These are phyloP conservation scores for Germaria angustata DNA, from an alignment of 2,888 invertebrate species.

Conservation along the genomic window DNA sequence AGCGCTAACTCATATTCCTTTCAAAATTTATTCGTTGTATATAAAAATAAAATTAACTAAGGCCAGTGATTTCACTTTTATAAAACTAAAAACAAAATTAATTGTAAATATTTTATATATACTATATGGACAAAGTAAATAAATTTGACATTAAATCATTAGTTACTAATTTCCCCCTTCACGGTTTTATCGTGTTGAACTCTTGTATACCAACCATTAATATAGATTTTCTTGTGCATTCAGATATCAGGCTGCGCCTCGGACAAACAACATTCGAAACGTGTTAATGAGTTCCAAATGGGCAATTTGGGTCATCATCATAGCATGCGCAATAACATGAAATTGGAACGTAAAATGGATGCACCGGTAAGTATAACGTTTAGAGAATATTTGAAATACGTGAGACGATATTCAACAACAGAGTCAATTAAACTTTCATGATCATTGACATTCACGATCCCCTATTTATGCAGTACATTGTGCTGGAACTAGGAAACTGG, in stretches of 20 bases:
- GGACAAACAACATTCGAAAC: conserved; percentile 86
- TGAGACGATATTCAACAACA: too few relatives aligned
- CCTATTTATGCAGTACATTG: too few relatives aligned
- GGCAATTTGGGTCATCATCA: conserved; percentile 84
- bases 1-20: conserved; percentile 62
- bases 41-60: conserved; percentile 13
- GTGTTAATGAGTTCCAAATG: conserved; percentile 91
- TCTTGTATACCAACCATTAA: conserved; percentile 73
- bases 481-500: too few relatives aligned
- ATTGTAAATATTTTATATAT: conserved; percentile 57
- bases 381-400: neutral
- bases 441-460: too few relatives aligned
- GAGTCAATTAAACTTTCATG: too few relatives aligned
- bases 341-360: conserved; percentile 87
- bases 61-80: neutral
- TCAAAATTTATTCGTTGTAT: conserved; percentile 14
- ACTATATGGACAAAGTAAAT: conserved; percentile 66
- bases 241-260: conserved; percentile 89
- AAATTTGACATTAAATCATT: conserved; percentile 71
- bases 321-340: conserved; percentile 83
- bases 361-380: conserved; percentile 84
- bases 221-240: conserved; percentile 79
- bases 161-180: conserved; percentile 74
- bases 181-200: conserved; percentile 54
- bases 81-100: neutral